phyloP scores from a whole-genome alignment of 2,888 invertebrate species.

The Eumerus sabulonum region DNA sequence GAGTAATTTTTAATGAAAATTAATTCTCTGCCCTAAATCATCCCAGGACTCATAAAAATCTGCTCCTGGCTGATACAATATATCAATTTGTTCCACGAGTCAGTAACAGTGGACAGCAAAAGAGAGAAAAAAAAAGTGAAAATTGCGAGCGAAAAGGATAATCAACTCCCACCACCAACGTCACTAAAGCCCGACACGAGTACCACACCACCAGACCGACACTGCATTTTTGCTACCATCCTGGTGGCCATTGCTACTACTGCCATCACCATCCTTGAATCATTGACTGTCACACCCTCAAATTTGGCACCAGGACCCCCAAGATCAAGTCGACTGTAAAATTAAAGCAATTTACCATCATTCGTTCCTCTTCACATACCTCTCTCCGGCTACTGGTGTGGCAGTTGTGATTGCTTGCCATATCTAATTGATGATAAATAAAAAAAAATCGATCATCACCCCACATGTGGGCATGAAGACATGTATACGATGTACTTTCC shows the following conservation, averaged over 20 bases:
- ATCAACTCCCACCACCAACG: constrained; percentile 58
- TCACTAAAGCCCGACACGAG: constrained; percentile 65
- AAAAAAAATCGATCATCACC: constrained; percentile 45
- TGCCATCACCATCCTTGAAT: constrained; percentile 63
- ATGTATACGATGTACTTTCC: no score
- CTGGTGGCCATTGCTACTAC: constrained; percentile 36
- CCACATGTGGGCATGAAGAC: constrained; percentile 24
- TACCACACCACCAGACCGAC: constrained; percentile 53
- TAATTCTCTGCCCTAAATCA: constrained; percentile 54
- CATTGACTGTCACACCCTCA: constrained; percentile 65
- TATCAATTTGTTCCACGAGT: constrained; percentile 49
- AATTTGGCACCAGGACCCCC: constrained; percentile 62
- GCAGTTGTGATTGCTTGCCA: constrained; percentile 69
- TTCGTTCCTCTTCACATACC: constrained; percentile 17
- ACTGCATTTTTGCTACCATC: constrained; percentile 51
- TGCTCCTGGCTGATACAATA: constrained; percentile 22
- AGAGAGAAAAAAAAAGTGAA: constrained; percentile 25
- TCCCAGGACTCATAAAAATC: constrained; percentile 53
- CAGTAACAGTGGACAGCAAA: constrained; percentile 7
- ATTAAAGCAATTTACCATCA: constrained; percentile 66
- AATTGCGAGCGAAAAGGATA: constrained; percentile 32
- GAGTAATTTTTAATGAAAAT: constrained; percentile 55
- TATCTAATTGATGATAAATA: constrained; percentile 76
- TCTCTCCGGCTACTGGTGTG: constrained; percentile 7
- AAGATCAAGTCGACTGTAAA: constrained; percentile 68